phyloP scores from a whole-genome alignment of 2,888 invertebrate genomes.

The Pandemis corylana region DNA sequence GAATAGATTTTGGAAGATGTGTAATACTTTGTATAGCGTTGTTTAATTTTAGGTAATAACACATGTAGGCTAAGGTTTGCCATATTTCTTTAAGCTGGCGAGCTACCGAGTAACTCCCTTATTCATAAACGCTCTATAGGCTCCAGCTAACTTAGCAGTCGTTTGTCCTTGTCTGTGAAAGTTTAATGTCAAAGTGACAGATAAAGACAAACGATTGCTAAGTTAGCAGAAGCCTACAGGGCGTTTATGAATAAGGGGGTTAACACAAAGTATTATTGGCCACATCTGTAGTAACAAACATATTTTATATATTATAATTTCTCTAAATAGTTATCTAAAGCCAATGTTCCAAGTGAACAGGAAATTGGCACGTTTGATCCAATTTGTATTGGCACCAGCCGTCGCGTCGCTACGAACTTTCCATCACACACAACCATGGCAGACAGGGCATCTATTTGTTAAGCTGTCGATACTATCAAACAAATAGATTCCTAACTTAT shows the following conservation, averaged over 20 bases:
- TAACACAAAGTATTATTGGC: slow-evolving; percentile 13
- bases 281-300: slow-evolving; percentile 13
- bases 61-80: no score
- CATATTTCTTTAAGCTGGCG: neutral
- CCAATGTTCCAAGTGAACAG: slow-evolving; percentile 18
- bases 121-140: no score
- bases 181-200: no score
- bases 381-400: neutral
- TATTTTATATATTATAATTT: neutral
- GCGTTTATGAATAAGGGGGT: no score
- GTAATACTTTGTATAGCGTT: neutral
- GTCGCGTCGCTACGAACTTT: neutral
- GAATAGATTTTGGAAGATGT: slow-evolving; percentile 4
- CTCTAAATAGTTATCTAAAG: neutral
- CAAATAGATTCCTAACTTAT: no score
- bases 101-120: neutral
- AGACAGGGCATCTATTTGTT: no score
- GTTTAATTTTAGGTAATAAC: neutral
- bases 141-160: no score
- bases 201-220: no score
- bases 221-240: no score
- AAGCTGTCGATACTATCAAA: no score
- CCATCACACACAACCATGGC: no score
- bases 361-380: slow-evolving; percentile 35
- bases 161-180: no score